Evolutionary conservation across 2,797 vertebrate species (phyloP).

Genomic region (Sardinella longiceps): DNA sequence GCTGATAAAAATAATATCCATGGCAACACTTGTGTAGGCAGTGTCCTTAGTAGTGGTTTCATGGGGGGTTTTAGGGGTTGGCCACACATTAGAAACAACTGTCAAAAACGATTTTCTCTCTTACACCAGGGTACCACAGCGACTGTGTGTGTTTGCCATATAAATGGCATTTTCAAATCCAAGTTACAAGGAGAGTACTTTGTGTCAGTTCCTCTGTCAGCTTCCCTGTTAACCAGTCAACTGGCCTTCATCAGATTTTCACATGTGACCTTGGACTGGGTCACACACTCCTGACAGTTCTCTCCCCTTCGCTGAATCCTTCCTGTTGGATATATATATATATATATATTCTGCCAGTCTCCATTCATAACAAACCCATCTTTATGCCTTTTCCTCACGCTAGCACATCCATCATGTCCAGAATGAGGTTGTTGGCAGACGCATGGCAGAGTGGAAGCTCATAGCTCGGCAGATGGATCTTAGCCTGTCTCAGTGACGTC

Average conservation of each 20-base stretch:
- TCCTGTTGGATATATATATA: neutral
- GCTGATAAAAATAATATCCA: slow-evolving; percentile 61
- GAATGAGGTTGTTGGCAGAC: neutral
- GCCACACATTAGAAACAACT: slow-evolving; percentile 64
- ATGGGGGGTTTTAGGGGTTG: slow-evolving; percentile 52
- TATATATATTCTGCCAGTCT: neutral
- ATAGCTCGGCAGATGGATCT: neutral
- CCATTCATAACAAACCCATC: neutral
- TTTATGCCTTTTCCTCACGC: neutral
- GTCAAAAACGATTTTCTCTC: slow-evolving; percentile 58
- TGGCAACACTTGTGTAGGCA: slow-evolving; percentile 57
- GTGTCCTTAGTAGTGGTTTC: slow-evolving; percentile 53
- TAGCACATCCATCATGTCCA: neutral
- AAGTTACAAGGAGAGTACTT: neutral
- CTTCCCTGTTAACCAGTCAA: neutral
- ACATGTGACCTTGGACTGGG: neutral
- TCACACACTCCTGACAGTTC: slow-evolving; percentile 4
- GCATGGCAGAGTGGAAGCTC: neutral
- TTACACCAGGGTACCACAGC: slow-evolving; percentile 41
- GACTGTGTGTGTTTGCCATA: slow-evolving; percentile 19
- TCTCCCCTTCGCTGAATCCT: neutral
- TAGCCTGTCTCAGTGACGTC: neutral
- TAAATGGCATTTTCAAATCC: neutral
- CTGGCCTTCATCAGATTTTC: neutral
- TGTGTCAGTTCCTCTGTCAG: neutral